A percentile compares a stretch with the other conserved stretches of the same genome.
phyloP scores from a whole-genome alignment of 2,113 vertebrate species.

The Colossoma macropomum region DNA sequence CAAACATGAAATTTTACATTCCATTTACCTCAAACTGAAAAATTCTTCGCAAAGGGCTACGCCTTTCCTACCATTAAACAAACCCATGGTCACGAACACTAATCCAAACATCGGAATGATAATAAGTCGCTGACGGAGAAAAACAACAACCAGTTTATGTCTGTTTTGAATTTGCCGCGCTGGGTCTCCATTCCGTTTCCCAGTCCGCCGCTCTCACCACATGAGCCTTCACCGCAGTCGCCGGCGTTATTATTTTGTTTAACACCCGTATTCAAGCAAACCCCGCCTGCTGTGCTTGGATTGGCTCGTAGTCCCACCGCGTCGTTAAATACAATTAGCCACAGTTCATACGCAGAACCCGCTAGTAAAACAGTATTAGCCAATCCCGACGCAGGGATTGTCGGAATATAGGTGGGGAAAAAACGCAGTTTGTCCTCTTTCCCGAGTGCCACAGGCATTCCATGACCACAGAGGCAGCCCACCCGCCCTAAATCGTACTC shows the following conservation, averaged over 20 bases:
- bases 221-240: neutral
- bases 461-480: neutral
- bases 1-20: neutral
- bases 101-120: neutral
- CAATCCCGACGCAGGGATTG: neutral
- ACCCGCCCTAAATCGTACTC: neutral
- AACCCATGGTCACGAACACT: neutral
- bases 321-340: too few relatives aligned
- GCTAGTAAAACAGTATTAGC: neutral
- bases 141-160: neutral
- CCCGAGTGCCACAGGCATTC: too few relatives aligned
- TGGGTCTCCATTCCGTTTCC: neutral
- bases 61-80: conserved; percentile 16
- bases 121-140: neutral
- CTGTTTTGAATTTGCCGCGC: conserved; percentile 5
- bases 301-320: neutral
- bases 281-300: neutral
- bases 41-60: neutral
- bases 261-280: neutral
- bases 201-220: neutral
- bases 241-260: neutral
- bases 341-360: too few relatives aligned
- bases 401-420: neutral
- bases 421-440: neutral
- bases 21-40: conserved; percentile 3